Evolutionary conservation across 2,797 vertebrate species (phyloP).

Genomic region (Dryobates pubescens): DNA sequence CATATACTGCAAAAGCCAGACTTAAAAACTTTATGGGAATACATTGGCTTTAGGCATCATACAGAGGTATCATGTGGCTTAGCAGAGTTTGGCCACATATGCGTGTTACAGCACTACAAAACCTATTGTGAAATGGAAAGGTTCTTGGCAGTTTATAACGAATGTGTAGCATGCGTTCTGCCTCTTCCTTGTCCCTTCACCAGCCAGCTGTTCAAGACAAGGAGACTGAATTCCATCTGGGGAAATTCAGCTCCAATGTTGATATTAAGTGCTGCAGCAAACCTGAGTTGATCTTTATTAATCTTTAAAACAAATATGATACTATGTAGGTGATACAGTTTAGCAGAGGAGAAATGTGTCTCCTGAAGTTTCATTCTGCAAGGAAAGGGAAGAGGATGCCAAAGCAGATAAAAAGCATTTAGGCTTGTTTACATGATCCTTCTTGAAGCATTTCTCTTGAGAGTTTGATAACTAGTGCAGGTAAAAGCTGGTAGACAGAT

Average conservation of each 20-base stretch:
- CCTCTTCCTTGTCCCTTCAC: background rate
- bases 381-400: background rate
- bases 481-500: background rate
- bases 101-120: background rate
- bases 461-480: background rate
- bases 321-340: background rate
- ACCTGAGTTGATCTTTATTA: background rate
- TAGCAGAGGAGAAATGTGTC: background rate
- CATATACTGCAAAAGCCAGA: background rate
- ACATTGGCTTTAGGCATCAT: background rate
- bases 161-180: accelerated
- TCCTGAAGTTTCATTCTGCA: background rate
- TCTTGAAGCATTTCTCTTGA: background rate
- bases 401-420: background rate
- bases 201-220: background rate
- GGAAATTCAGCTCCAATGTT: background rate
- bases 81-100: accelerated
- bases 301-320: background rate
- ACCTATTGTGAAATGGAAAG: background rate
- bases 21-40: background rate
- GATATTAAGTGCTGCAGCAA: background rate
- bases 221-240: background rate
- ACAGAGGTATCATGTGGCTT: background rate
- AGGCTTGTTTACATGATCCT: background rate
- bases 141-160: background rate